phyloP scores from a whole-genome alignment of 2,888 invertebrate species.

The Mechanitis messenoides region DNA sequence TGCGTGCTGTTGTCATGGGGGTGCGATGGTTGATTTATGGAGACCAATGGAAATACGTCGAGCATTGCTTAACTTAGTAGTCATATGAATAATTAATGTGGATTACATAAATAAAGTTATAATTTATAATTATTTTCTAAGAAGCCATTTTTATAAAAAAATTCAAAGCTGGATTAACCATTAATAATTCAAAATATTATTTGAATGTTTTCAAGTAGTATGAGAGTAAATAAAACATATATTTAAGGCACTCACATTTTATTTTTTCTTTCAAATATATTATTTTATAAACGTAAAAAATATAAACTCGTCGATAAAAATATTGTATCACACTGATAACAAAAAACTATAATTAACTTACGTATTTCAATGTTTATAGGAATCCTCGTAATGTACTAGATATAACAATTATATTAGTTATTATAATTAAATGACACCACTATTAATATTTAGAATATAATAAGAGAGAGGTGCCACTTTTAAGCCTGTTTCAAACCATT shows the following conservation, averaged over 20 bases:
- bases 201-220: not conserved
- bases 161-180: no score
- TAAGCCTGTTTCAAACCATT: not conserved
- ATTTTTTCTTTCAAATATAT: conserved; percentile 62
- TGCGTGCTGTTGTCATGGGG: not conserved
- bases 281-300: conserved; percentile 61
- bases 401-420: conserved; percentile 4
- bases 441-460: not conserved
- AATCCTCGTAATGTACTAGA: conserved; percentile 18
- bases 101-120: conserved; percentile 1
- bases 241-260: conserved; percentile 61
- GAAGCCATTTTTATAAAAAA: no score
- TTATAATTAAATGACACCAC: not conserved
- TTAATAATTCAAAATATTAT: no score
- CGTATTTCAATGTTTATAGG: conserved; percentile 28
- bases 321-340: conserved; percentile 64
- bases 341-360: conserved; percentile 39
- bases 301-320: conserved; percentile 49
- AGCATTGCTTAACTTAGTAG: conserved; percentile 25
- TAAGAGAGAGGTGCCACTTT: not conserved
- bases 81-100: conserved; percentile 26
- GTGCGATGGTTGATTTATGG: conserved; percentile 10
- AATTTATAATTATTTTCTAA: conserved; percentile 4
- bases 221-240: conserved; percentile 43
- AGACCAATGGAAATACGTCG: conserved; percentile 23